These are phyloP conservation scores for Geodia barretti DNA, from an alignment of 37 sponge, comb jelly and placozoan species.

Conservation along the genomic window DNA sequence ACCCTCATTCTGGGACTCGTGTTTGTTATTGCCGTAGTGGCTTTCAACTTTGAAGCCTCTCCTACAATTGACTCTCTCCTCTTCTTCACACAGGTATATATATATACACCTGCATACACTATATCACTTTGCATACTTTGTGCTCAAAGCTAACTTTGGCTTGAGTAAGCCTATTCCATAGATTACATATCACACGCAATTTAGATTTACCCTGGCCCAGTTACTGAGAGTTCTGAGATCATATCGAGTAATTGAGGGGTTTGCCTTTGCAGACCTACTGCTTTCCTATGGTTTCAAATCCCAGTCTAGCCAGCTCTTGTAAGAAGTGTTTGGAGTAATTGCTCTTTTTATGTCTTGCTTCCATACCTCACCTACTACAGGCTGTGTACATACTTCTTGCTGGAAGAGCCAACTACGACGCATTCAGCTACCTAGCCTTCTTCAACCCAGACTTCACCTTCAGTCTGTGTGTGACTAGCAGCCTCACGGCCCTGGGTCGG, in stretches of 20 bases:
- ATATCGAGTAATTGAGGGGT: too few species aligned
- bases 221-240: too few species aligned
- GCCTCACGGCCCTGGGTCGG: conserved; percentile 30
- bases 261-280: too few species aligned
- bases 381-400: conserved; percentile 40
- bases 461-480: conserved; percentile 57
- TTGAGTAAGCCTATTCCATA: too few species aligned
- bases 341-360: too few species aligned
- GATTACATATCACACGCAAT: too few species aligned
- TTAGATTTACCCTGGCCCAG: too few species aligned
- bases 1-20: conserved; percentile 41
- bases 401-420: conserved; percentile 42
- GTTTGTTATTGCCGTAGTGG: conserved; percentile 38
- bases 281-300: too few species aligned
- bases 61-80: conserved; percentile 69
- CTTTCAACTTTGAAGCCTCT: conserved; percentile 58
- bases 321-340: too few species aligned
- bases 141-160: neutral
- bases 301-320: too few species aligned
- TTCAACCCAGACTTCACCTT: conserved; percentile 75
- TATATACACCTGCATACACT: neutral
- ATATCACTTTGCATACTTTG: neutral
- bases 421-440: conserved; percentile 27
- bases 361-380: conserved; percentile 17
- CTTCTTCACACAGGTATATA: conserved; percentile 64